Evolutionary conservation across 2,888 invertebrate species (phyloP), one percentile per base, ranked within the genome.

Genomic region (Hemaris fuciformis): DNA sequence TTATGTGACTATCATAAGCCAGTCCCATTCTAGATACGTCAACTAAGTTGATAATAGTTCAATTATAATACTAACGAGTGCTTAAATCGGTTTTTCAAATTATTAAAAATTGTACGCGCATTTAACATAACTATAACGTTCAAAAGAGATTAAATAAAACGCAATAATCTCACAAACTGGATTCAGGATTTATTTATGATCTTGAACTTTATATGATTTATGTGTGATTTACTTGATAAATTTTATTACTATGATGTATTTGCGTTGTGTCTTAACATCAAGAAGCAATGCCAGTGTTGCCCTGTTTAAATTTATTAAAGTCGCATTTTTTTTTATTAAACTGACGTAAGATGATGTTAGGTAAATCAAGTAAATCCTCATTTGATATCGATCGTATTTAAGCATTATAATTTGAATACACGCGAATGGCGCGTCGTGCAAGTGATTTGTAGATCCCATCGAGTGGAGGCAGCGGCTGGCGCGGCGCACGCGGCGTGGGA

Each of bases 401-500:
- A 48, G 46, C 48, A 53, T 64, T 65, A 67, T 64, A 38, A 53
- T 66, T 67, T 70, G 62, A 48, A 48, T 53, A 61, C 66, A 66
- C 72, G 74, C 71, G 62, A 78, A 76, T 75, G 72, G 73, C 66
- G 61, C 64, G 59, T 70, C 71, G 66, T 62, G 68, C 34, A 57
- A 62, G 53, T 43, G 59, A 77, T 80, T 80, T 82, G 78, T 84
- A 83, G 86, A 86, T 83, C 79, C 77, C 80, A 80, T 82, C 77
- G 79, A 69, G 72, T 72, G 73, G 63, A 67, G 70, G 74, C 66
- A 65, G 63, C 69, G 46, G 48, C 73, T 71, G 34, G 56, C 73
- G 72, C 72, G 75, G 72, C 74, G 69, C 65, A 63, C 65, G 77
- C 88, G 79, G 87, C 88, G 91, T 89, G 89, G 88, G 91, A 89